Percentiles rank a stretch among this genome's conserved stretches.
Conservation (phyloP, 2,888 invertebrate species). For the Volucella zonaria region DNA sequence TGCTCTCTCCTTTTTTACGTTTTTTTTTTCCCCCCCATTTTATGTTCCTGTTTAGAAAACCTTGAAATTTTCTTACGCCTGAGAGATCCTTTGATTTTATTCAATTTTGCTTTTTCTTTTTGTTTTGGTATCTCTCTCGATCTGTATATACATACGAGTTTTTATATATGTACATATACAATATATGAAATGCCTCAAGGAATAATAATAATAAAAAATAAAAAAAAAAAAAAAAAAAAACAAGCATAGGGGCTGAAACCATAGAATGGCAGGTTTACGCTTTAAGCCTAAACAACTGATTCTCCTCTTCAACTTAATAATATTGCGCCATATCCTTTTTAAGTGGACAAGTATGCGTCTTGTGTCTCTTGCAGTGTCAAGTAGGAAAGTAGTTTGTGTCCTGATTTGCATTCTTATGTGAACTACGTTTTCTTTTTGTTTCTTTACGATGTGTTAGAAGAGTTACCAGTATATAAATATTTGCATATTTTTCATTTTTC, state of each 20-base stretch:
- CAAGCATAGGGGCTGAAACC: slow-evolving; percentile 32
- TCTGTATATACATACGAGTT: slow-evolving; percentile 12
- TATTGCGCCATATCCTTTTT: slow-evolving; percentile 54
- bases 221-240: slow-evolving; percentile 23
- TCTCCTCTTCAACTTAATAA: slow-evolving; percentile 56
- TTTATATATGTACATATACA: too few species aligned
- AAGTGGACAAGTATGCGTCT: slow-evolving; percentile 7
- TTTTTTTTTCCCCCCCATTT: slow-evolving; percentile 21
- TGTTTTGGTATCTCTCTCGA: slow-evolving; percentile 42
- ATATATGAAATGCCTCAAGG: not conserved
- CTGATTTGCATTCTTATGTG: slow-evolving; percentile 61
- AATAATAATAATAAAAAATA: slow-evolving; percentile 33
- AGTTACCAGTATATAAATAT: slow-evolving; percentile 18
- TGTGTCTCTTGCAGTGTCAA: slow-evolving; percentile 18
- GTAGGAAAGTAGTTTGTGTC: slow-evolving; percentile 34
- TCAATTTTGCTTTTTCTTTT: slow-evolving; percentile 22
- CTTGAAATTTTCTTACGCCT: slow-evolving; percentile 68
- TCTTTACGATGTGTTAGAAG: slow-evolving; percentile 1
- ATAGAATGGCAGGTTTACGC: slow-evolving; percentile 54
- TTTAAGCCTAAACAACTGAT: slow-evolving; percentile 34
- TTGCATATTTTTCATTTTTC: too few species aligned
- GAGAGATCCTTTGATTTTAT: slow-evolving; percentile 54
- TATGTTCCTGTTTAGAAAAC: slow-evolving; percentile 67
- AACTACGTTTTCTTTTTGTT: slow-evolving; percentile 10
- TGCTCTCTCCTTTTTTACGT: not conserved